Percentiles rank a stretch among this genome's conserved stretches.
Evolutionary conservation across 2,888 invertebrate genomes (phyloP).

Genomic region (Apantesis nais): DNA sequence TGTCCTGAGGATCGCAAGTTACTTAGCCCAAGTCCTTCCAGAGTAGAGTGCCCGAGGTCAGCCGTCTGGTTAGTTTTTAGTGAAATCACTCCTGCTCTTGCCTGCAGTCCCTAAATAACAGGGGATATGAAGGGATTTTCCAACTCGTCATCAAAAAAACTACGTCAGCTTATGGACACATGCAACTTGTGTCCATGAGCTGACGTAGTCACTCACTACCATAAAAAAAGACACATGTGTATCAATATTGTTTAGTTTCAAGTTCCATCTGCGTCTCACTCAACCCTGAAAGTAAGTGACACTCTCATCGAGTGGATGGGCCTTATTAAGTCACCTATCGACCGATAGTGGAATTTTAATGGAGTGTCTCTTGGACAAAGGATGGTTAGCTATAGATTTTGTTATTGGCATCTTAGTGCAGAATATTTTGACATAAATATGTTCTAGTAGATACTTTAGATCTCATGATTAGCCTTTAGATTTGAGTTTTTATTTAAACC

Average conservation of each 20-base stretch:
- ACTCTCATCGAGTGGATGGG: conserved; percentile 17
- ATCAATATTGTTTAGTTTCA: not conserved
- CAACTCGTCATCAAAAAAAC: too few species aligned
- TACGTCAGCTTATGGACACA: too few species aligned
- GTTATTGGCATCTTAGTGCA: not conserved
- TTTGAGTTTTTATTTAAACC: not conserved
- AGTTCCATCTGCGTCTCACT: conserved; percentile 13
- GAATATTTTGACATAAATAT: not conserved
- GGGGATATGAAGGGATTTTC: too few species aligned
- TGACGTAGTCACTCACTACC: too few species aligned
- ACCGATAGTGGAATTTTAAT: conserved; percentile 49
- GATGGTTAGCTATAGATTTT: conserved; percentile 7
- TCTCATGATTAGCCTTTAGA: not conserved
- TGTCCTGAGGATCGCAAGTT: too few species aligned
- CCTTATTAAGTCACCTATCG: conserved; percentile 31
- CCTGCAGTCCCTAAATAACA: too few species aligned
- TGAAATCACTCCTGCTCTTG: too few species aligned
- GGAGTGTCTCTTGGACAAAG: conserved; percentile 30
- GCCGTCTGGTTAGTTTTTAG: too few species aligned
- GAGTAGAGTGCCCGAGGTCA: too few species aligned
- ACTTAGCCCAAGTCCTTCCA: too few species aligned
- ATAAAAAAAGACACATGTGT: not conserved
- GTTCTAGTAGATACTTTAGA: not conserved
- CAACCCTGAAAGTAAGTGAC: conserved; percentile 10
- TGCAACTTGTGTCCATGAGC: too few species aligned